A percentile compares a stretch with the other conserved stretches of the same genome.
Conservation (phyloP, 2,113 vertebrate genomes). For the Chrysemys picta region DNA sequence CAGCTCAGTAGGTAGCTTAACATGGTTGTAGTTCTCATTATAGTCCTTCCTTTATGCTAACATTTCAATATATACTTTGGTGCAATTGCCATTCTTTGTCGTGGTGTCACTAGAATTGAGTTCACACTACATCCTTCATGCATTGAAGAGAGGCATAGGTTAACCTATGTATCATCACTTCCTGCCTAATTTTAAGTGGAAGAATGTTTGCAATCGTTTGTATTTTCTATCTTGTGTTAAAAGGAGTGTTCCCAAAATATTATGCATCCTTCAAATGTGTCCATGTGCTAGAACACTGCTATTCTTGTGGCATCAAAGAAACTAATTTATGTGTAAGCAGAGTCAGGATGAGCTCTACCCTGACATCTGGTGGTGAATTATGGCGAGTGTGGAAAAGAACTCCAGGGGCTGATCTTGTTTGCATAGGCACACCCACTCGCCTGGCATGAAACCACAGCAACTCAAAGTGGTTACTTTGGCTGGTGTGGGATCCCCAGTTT, state of each 20-base stretch:
- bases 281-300: not conserved
- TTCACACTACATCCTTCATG: not conserved
- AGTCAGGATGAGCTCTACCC: too few species aligned
- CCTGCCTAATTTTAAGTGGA: not conserved
- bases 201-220: not conserved
- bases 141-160: not conserved
- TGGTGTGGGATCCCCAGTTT: too few species aligned
- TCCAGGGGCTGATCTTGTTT: too few species aligned
- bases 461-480: too few species aligned
- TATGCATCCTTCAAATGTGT: not conserved
- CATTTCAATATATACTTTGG: rapidly evolving
- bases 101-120: not conserved
- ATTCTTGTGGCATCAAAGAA: not conserved
- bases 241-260: not conserved
- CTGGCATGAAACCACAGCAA: too few species aligned
- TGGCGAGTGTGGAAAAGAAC: too few species aligned
- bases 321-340: not conserved
- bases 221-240: not conserved
- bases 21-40: not conserved
- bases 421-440: too few species aligned
- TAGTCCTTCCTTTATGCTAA: not conserved
- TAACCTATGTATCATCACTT: not conserved
- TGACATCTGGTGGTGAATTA: too few species aligned
- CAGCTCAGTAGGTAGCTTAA: rapidly evolving
- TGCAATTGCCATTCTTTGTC: not conserved